Evolutionary conservation across 2,113 vertebrate genomes (phyloP).

Genomic region (Nycticebus coucang): DNA sequence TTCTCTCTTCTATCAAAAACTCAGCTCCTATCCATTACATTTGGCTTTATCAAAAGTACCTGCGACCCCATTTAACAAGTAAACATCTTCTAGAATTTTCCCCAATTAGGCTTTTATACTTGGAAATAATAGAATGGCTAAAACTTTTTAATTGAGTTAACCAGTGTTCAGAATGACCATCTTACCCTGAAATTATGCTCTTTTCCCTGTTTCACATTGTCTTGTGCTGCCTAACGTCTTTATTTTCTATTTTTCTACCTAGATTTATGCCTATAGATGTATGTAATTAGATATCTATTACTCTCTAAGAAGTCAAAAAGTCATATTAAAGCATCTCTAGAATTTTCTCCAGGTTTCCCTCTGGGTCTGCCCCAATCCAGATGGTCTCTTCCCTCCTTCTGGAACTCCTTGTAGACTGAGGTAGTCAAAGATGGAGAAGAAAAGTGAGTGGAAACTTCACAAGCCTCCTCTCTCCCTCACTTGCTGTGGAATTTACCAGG

Average conservation of each 20-base stretch:
- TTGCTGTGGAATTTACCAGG: not conserved
- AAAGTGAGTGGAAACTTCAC: not conserved
- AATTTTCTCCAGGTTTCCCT: conserved; percentile 4
- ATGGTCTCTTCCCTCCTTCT: not conserved
- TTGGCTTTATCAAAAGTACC: conserved; percentile 13
- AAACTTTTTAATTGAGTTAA: conserved; percentile 30
- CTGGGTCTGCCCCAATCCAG: not conserved
- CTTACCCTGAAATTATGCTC: not conserved
- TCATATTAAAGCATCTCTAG: not conserved
- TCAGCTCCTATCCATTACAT: conserved; percentile 18
- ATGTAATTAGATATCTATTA: not conserved
- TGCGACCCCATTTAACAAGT: not conserved
- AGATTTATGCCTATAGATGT: not conserved
- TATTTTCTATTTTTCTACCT: not conserved
- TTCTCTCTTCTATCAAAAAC: conserved; percentile 48
- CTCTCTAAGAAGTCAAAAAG: not conserved
- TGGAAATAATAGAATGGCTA: conserved; percentile 12
- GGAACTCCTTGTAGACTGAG: not conserved
- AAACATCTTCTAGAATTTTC: not conserved
- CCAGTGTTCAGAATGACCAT: not conserved
- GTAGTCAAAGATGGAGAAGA: not conserved
- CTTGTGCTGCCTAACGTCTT: not conserved
- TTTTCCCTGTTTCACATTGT: not conserved
- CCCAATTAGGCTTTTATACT: not conserved
- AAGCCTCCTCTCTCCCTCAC: not conserved